These are phyloP conservation scores for Propithecus perrieri DNA, from an alignment of 2,797 vertebrate genomes.

Conservation along the genomic window DNA sequence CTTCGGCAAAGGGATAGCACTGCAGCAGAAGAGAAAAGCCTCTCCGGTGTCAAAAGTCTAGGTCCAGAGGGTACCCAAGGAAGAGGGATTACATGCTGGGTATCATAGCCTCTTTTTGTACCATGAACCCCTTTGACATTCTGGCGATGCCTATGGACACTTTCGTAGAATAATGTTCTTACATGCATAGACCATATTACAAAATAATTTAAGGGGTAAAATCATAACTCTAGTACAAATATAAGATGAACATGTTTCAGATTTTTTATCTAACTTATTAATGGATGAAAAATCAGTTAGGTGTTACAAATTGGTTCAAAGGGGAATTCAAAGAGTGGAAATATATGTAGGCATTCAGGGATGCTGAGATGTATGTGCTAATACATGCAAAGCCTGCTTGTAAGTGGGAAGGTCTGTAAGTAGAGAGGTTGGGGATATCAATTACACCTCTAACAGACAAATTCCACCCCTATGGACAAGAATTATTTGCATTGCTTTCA, in stretches of 20 bases:
- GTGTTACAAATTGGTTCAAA: background rate
- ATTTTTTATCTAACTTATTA: background rate
- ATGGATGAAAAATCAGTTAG: background rate
- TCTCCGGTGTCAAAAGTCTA: background rate
- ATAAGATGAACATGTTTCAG: background rate
- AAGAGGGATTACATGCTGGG: background rate
- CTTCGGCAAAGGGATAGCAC: background rate
- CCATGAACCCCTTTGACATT: background rate
- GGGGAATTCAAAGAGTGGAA: background rate
- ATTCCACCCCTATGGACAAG: background rate
- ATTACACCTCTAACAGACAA: background rate
- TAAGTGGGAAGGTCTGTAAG: too few species aligned
- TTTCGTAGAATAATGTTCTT: background rate
- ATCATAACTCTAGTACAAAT: background rate
- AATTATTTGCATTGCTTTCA: background rate
- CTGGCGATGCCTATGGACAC: fast-evolving
- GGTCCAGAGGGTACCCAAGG: background rate
- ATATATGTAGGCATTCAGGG: background rate
- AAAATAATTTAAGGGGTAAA: background rate
- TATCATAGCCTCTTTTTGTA: background rate
- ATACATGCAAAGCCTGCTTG: too few species aligned
- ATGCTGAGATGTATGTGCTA: background rate
- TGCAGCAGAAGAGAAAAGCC: background rate
- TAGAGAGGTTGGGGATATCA: background rate
- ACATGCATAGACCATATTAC: background rate